A percentile compares a stretch with the other conserved stretches of the same genome.
Conservation (phyloP, 2,113 vertebrate species). For the Hippocampus abdominalis region DNA sequence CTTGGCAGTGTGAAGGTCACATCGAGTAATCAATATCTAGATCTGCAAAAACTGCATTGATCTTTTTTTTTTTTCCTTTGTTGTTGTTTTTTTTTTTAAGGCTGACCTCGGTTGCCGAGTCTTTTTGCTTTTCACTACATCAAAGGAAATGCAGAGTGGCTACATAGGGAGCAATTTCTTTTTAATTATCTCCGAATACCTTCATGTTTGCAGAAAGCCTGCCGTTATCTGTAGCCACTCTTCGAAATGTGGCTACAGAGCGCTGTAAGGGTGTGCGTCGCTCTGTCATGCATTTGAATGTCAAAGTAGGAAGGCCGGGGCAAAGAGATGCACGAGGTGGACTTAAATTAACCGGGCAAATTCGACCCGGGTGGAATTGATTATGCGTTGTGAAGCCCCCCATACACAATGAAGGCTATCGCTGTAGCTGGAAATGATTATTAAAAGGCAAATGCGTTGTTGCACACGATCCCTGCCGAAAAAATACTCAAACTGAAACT, state of each 20-base stretch:
- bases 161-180: background rate
- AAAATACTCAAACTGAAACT: constrained; percentile 9
- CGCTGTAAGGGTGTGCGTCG: too few relatives aligned
- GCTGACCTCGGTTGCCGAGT: background rate
- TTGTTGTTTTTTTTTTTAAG: background rate
- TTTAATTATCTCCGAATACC: background rate
- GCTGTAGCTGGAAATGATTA: background rate
- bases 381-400: background rate
- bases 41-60: background rate
- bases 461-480: background rate
- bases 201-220: background rate
- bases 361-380: background rate
- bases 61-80: too few relatives aligned
- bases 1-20: background rate
- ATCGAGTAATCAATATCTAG: constrained; percentile 11
- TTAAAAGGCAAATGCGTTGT: background rate
- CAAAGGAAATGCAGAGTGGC: background rate
- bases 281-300: constrained; percentile 1
- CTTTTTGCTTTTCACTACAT: background rate
- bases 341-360: background rate
- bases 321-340: background rate
- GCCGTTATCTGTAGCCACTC: background rate
- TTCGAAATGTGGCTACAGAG: constrained; percentile 21
- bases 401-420: background rate
- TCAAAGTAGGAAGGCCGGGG: background rate